These are phyloP conservation scores for Psophia crepitans DNA, from an alignment of 2,113 vertebrate species.

Conservation along the genomic window DNA sequence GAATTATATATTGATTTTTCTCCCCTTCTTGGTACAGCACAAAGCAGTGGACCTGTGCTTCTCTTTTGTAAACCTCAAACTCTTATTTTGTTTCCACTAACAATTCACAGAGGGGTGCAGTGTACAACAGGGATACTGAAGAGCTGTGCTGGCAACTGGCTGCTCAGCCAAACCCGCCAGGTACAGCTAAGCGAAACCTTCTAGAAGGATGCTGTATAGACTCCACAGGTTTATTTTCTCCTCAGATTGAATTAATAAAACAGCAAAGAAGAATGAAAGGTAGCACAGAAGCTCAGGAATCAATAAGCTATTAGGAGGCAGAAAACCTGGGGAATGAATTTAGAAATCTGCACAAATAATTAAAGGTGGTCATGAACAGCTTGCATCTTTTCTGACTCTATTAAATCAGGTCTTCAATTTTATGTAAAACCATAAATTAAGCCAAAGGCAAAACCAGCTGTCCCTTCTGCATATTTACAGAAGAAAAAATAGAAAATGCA, in stretches of 20 bases:
- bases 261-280: not conserved
- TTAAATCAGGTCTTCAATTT: not conserved
- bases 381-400: not conserved
- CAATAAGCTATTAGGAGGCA: slow-evolving; percentile 3
- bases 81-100: not conserved
- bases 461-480: not conserved
- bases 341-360: not conserved
- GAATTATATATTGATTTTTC: not conserved
- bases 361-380: not conserved
- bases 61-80: not conserved
- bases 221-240: not conserved
- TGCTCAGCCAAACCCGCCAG: not conserved
- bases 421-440: not conserved
- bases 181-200: not conserved
- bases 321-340: not conserved
- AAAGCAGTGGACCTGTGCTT: not conserved
- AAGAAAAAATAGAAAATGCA: not conserved
- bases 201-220: not conserved
- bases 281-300: not conserved
- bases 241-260: not conserved
- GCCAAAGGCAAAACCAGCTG: not conserved
- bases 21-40: not conserved
- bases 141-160: not conserved
- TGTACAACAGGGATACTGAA: not conserved
- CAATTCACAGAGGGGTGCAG: not conserved